These are phyloP conservation scores for Diachasma alloeum DNA, from an alignment of 1,140 invertebrate genomes.

Conservation along the genomic window DNA sequence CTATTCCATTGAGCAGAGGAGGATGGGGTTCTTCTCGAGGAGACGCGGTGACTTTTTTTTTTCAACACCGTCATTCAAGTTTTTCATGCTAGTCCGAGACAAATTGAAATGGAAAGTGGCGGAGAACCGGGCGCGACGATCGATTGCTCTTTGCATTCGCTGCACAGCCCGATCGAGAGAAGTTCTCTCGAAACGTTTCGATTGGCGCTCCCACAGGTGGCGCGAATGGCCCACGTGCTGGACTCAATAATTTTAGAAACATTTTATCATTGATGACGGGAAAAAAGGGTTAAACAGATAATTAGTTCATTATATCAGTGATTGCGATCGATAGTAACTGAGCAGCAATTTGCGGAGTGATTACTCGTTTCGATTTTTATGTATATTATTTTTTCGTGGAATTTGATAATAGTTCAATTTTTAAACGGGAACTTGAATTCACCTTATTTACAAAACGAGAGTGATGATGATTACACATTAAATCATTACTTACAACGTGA, in stretches of 20 bases:
- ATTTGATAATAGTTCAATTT: no score
- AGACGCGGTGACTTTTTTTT: background rate
- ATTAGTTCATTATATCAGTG: background rate
- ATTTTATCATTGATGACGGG: background rate
- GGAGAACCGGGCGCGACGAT: background rate
- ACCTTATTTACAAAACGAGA: no score
- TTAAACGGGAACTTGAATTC: no score
- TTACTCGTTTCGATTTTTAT: no score
- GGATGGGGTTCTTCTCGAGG: background rate
- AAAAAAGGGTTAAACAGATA: background rate
- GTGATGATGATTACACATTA: no score
- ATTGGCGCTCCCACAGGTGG: slow-evolving; percentile 35
- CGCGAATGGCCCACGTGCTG: slow-evolving; percentile 25
- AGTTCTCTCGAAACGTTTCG: slow-evolving; percentile 24
- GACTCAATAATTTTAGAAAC: background rate
- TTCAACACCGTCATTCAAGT: background rate
- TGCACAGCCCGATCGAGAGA: slow-evolving; percentile 26
- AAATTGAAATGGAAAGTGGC: slow-evolving; percentile 6
- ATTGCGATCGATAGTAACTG: background rate
- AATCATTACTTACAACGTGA: no score
- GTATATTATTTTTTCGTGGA: no score
- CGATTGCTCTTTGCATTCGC: slow-evolving; percentile 2
- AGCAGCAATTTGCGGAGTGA: background rate
- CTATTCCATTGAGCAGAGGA: no score
- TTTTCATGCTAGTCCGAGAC: background rate